phyloP scores from a whole-genome alignment of 2,797 vertebrate species.

The Sylvia borin region DNA sequence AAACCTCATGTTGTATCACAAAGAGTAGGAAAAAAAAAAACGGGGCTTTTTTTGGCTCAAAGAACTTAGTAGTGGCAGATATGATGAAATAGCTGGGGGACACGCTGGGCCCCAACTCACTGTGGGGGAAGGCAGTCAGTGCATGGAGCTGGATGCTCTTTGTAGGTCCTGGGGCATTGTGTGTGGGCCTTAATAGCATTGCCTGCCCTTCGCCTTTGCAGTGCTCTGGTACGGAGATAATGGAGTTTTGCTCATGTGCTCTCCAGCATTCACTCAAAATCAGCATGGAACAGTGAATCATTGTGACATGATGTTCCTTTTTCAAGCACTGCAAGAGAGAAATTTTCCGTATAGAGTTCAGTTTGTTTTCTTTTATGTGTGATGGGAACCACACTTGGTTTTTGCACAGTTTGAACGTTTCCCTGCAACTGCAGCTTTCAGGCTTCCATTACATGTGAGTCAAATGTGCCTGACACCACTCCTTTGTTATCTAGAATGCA shows the following conservation, averaged over 20 bases:
- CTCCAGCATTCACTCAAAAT: not conserved
- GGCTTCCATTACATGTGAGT: not conserved
- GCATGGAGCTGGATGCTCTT: not conserved
- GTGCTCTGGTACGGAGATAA: not conserved
- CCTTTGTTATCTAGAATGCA: not conserved
- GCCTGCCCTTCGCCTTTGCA: not conserved
- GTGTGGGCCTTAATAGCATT: not conserved
- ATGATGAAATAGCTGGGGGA: conserved; percentile 50
- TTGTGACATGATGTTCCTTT: conserved; percentile 45
- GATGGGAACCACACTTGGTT: conserved; percentile 38
- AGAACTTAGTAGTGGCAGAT: conserved; percentile 12
- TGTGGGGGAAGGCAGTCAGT: not conserved
- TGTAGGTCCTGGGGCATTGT: not conserved
- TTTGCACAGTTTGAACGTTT: conserved; percentile 20
- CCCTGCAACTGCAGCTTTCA: not conserved
- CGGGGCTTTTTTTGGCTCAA: not conserved
- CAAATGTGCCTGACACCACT: not conserved
- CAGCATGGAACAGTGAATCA: conserved; percentile 45
- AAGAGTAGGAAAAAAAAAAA: conserved; percentile 16
- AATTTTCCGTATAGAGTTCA: conserved; percentile 57
- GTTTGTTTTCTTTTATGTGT: conserved; percentile 47
- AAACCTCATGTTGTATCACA: conserved; percentile 55
- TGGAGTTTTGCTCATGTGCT: not conserved
- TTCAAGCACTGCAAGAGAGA: not conserved
- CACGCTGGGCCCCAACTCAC: not conserved